Evolutionary conservation across 2,888 invertebrate species (phyloP).

Genomic region (Cheilosia scutellata): DNA sequence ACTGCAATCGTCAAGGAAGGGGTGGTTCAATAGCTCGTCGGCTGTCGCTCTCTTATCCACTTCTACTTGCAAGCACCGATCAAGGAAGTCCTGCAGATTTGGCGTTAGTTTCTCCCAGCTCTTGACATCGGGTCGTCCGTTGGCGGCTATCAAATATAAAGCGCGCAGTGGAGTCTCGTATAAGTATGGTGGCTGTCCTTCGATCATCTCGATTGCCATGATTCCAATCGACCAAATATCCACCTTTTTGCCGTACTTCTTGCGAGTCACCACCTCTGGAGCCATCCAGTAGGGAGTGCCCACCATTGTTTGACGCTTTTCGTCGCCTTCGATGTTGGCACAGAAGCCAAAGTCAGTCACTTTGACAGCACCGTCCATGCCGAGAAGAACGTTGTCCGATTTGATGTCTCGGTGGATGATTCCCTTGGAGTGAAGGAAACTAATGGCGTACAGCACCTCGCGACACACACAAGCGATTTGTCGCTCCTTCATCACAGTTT

Average conservation of each 20-base stretch:
- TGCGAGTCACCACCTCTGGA: slow-evolving; percentile 95
- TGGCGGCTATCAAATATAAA: slow-evolving; percentile 97
- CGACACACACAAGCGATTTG: slow-evolving; percentile 98
- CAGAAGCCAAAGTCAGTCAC: slow-evolving; percentile 99
- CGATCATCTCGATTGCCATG: slow-evolving; percentile 97
- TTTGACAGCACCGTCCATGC: slow-evolving; percentile 96
- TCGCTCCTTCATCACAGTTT: slow-evolving; percentile 97
- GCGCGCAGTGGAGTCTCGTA: slow-evolving; percentile 96
- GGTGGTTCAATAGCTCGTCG: slow-evolving; percentile 94
- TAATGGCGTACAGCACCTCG: slow-evolving; percentile 94
- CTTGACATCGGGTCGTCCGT: slow-evolving; percentile 96
- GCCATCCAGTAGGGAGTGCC: slow-evolving; percentile 99
- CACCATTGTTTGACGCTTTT: slow-evolving; percentile 98
- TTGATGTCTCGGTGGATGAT: slow-evolving; percentile 98
- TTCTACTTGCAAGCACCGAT: slow-evolving; percentile 95
- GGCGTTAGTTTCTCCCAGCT: slow-evolving; percentile 91
- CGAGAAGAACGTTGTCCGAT: slow-evolving; percentile 97
- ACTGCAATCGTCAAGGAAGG: slow-evolving; percentile 93
- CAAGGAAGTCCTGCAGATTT: slow-evolving; percentile 92
- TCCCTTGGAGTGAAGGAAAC: slow-evolving; percentile 94
- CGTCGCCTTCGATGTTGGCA: slow-evolving; percentile 97
- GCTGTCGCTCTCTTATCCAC: slow-evolving; percentile 95
- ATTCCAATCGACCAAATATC: slow-evolving; percentile 99
- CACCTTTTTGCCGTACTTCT: slow-evolving; percentile 96
- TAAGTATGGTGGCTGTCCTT: slow-evolving; percentile 98